phyloP scores from a whole-genome alignment of 2,113 vertebrate genomes.

The human (Homo sapiens) region GRCh38 chr15:65159001-65159500 shows the following conservation, averaged over 20 bases:
- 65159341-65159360: not conserved
- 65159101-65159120: not conserved
- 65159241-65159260: not conserved
- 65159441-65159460: no score
- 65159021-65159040: not conserved
- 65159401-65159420: no score
- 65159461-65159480: no score
- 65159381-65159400: no score
- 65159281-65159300: not conserved
- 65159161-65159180: not conserved
- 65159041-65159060: not conserved
- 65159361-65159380: not conserved
- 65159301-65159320: not conserved
- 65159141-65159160: constrained; percentile 36
- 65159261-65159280: not conserved
- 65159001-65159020: not conserved
- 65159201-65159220: not conserved
- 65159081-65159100: not conserved
- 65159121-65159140: constrained; percentile 40
- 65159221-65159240: not conserved
- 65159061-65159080: not conserved
- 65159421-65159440: no score
- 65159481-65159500: no score
- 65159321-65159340: not conserved
- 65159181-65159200: not conserved